Evolutionary conservation across 2,113 vertebrate genomes (phyloP).

Genomic region (Prunella fulvescens): DNA sequence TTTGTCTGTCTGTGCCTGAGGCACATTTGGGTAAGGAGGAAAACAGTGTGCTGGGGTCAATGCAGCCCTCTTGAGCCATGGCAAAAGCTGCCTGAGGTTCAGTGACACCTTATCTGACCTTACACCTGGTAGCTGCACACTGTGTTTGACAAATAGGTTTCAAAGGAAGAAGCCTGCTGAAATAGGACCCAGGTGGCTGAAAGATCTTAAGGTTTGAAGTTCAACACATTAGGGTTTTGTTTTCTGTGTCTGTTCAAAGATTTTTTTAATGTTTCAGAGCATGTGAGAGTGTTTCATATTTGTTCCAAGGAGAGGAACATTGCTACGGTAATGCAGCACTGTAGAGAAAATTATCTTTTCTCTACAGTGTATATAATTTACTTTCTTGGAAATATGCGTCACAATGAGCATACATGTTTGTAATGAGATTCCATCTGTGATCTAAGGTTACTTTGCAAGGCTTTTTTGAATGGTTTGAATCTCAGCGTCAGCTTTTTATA

Average conservation of each 20-base stretch:
- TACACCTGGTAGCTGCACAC: background rate
- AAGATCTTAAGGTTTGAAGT: background rate
- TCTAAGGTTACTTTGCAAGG: background rate
- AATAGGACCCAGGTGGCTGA: background rate
- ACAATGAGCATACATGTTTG: background rate
- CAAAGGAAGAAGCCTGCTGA: background rate
- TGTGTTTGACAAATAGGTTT: background rate
- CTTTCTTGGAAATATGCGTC: background rate
- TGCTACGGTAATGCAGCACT: background rate
- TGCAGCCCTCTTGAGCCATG: fast-evolving
- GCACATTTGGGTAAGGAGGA: background rate
- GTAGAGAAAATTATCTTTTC: background rate
- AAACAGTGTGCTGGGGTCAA: background rate
- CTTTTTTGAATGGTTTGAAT: background rate
- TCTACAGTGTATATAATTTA: background rate
- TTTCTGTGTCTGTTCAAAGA: background rate
- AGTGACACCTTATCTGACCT: background rate
- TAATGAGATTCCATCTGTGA: background rate
- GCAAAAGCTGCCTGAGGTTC: background rate
- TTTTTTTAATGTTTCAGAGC: background rate
- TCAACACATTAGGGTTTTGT: background rate
- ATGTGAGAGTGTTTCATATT: background rate
- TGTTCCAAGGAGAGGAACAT: background rate
- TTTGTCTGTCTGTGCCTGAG: background rate
- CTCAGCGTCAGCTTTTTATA: background rate